Evolutionary conservation across 2,113 vertebrate species (phyloP), one percentile per base, ranked within the genome.

Genomic region (Amazona vittata): DNA sequence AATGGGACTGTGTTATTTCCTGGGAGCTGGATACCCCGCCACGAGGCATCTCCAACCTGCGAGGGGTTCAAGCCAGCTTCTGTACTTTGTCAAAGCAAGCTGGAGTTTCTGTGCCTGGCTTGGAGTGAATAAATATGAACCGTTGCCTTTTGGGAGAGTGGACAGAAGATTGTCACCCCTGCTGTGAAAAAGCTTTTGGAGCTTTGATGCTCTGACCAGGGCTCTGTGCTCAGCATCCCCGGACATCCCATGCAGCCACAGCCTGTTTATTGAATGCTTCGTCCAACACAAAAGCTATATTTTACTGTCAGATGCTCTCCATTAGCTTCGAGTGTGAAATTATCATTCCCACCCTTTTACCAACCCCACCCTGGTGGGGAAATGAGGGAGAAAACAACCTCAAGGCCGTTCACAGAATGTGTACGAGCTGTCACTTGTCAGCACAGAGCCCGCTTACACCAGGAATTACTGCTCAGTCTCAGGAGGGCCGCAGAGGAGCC

Each of bases 281-380:
- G 28, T 49, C 63, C 5, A 0, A 70, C 90, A 91, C 83, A 84
- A 97, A 90, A 73, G 62, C 74, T 6, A 0, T 87, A n/a, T 93
- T 95, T 96, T 89, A 69, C 64, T 81, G 83, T 93, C 96, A 96
- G 95, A 95, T 96, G 94, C 87, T 95, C 93, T 79, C 79, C 75
- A 86, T 95, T 96, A 94, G 70, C 60, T 87, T 92, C 74, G 55
- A 95, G 87, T 94, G 93, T 73, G 88, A 94, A 95, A 94, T 94
- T 92, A 89, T 76, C 77, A 59, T 94, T 95, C 96, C 91, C 94
- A 91, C 83, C 86, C 80, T 92, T 93, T 77, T 73, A 86, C 94
- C 91, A 83, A 8, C 91, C 94, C 89, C 95, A 70, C 95, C 94
- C 95, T 91, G 90, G 74, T 89, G 92, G 89, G 89, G 91, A 96